Evolutionary conservation across 2,797 vertebrate species (phyloP), one percentile per base, ranked within the genome.

Genomic region (Parauchenoglanis ngamensis): DNA sequence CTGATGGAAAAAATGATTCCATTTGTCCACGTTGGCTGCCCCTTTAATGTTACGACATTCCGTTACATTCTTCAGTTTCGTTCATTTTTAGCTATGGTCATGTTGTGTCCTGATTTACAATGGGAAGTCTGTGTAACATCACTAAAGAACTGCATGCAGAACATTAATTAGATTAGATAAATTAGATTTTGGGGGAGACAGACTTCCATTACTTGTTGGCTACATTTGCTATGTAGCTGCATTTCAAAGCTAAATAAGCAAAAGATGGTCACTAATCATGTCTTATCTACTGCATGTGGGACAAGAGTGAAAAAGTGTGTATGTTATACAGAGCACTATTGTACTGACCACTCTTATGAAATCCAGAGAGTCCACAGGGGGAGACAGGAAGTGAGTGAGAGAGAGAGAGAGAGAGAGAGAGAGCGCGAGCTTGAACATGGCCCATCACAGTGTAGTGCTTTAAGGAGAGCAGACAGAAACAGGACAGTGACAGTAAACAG

Each of bases 391-490:
- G 78, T 13, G 8, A 25, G 78, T 15, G 46, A 61, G 17, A 31
- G 35, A 49, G 13, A 49, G 5, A 82, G 79, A 44, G 17, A 61
- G 2, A 25, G 49, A 46, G 11, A 28, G 35, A 31, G 0, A n/a
- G 54, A 12, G 3, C 6, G 83, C 17, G 2, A 8, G 54, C n/a
- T 21, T 40, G 68, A 70, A 21, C 35, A 70, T 23, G 28, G 8
- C 89, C 91, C 92, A 89, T 94, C 94, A 94, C 76, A 88, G 89
- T 89, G 86, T 15, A 4, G 88, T 82, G 49, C 91, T 89, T 80
- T 92, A 92, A 94, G 92, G 90, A 65, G 93, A 93, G 90, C 63
- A 92, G 94, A 95, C 93, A 86, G 46, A 95, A 94, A 93, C 94
- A 94, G 95, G 94, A 93, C 94, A 95, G 87, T 89, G 85, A 90